These are phyloP conservation scores for Drosophila asahinai DNA, from an alignment of 1,140 invertebrate species.

Conservation along the genomic window DNA sequence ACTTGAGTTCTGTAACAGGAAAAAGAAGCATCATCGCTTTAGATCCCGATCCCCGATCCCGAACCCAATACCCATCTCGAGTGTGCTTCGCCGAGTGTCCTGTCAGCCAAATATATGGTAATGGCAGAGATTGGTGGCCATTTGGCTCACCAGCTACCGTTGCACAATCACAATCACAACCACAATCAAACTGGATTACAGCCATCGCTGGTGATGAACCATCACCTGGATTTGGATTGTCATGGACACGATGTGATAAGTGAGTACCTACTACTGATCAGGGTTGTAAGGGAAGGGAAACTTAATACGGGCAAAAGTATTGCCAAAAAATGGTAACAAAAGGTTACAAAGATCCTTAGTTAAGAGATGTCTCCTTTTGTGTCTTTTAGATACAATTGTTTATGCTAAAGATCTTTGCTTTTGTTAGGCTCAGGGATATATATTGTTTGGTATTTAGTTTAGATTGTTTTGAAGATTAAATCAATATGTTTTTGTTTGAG, in stretches of 20 bases:
- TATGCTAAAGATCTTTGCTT: neutral
- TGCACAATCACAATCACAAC: conserved; percentile 86
- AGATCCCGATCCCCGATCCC: conserved; percentile 7
- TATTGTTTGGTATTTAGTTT: neutral
- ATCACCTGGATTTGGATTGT: conserved; percentile 86
- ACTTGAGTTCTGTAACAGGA: conserved; percentile 33
- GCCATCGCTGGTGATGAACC: conserved; percentile 87
- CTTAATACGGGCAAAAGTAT: conserved; percentile 1
- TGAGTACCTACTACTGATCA: conserved; percentile 60
- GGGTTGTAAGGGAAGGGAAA: neutral
- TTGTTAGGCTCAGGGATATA: neutral
- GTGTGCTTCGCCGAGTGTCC: conserved; percentile 67
- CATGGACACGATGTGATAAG: conserved; percentile 85
- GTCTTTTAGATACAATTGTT: conserved; percentile 16
- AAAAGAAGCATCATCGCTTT: too few species aligned
- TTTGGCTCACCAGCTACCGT: conserved; percentile 87
- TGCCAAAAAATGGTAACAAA: conserved; percentile 4
- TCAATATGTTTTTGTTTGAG: neutral
- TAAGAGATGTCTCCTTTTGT: conserved; percentile 1
- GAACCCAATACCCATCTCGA: conserved; percentile 30
- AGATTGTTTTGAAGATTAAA: neutral
- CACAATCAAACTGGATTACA: conserved; percentile 86
- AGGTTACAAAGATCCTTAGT: neutral
- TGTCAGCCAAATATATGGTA: conserved; percentile 86
- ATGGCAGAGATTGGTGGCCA: conserved; percentile 87